phyloP scores from a whole-genome alignment of 2,113 vertebrate species.

The Triplophysa tibetana region DNA sequence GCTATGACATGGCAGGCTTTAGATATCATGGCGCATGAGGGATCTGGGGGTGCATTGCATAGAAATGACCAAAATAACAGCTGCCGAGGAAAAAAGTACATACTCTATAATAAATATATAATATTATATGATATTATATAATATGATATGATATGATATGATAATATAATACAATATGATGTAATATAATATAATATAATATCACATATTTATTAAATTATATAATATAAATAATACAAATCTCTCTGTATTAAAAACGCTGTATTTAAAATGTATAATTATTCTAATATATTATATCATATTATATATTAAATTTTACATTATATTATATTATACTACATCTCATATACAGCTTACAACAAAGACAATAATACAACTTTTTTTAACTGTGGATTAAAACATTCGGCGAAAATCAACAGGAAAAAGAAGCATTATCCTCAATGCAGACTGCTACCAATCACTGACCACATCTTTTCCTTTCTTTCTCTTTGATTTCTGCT shows the following conservation, averaged over 20 bases:
- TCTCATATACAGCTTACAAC: no score
- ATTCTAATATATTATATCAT: no score
- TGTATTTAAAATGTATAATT: no score
- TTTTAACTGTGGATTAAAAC: neutral
- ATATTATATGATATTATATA: no score
- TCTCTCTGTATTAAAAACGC: no score
- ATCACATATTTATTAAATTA: no score
- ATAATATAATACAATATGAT: neutral
- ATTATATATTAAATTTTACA: no score
- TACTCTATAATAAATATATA: neutral
- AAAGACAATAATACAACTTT: neutral
- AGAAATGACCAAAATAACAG: constrained; percentile 44
- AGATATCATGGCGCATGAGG: constrained; percentile 66
- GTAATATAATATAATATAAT: neutral
- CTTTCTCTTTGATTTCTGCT: constrained; percentile 52
- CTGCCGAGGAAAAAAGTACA: constrained; percentile 10
- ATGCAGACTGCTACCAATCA: constrained; percentile 50
- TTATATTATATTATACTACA: no score
- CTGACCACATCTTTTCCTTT: constrained; percentile 57
- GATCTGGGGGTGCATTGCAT: constrained; percentile 46
- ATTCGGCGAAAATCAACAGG: constrained; percentile 10
- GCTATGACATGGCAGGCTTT: constrained; percentile 74
- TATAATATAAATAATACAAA: no score
- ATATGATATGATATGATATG: neutral
- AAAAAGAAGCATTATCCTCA: neutral